Conservation (phyloP, 35 echinoderm and acorn worm species). For the Heliocidaris erythrogramma region DNA sequence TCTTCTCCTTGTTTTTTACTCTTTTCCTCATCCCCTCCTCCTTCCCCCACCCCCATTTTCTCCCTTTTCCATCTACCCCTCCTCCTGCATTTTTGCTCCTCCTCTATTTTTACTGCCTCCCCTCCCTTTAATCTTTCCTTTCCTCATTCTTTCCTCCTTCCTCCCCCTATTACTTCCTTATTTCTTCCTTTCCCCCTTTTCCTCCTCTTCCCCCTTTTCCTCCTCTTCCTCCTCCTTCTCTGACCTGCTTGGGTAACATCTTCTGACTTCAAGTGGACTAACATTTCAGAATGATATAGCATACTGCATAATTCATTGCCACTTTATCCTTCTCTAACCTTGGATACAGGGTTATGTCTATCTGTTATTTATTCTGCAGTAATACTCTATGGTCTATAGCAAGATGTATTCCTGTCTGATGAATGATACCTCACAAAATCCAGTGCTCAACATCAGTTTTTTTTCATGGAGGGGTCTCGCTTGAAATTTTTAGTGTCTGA, state of each 20-base stretch:
- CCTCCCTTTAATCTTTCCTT: too few species aligned
- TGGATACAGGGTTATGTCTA: not conserved
- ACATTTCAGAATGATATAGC: not conserved
- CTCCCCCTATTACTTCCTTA: not conserved
- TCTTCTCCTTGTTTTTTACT: too few species aligned
- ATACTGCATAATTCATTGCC: not conserved
- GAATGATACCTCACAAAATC: not conserved
- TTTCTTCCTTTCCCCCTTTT: too few species aligned
- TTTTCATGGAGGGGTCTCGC: too few species aligned
- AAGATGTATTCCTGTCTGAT: not conserved
- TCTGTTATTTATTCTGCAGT: too few species aligned
- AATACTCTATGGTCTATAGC: not conserved
- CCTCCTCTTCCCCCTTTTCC: not conserved
- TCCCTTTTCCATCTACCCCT: not conserved
- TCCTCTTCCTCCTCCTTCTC: not conserved
- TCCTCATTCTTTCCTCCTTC: not conserved
- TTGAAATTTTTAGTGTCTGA: too few species aligned
- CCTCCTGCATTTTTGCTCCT: too few species aligned
- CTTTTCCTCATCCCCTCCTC: not conserved
- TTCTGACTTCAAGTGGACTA: not conserved
- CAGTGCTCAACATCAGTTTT: too few species aligned
- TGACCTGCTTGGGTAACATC: not conserved
- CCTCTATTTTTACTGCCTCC: not conserved
- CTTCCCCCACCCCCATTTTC: not conserved
- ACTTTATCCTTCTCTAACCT: not conserved